A percentile compares a stretch with the other conserved stretches of the same genome.
These are phyloP conservation scores for Cinara cedri DNA, from an alignment of 2,888 invertebrate species.

Conservation along the genomic window DNA sequence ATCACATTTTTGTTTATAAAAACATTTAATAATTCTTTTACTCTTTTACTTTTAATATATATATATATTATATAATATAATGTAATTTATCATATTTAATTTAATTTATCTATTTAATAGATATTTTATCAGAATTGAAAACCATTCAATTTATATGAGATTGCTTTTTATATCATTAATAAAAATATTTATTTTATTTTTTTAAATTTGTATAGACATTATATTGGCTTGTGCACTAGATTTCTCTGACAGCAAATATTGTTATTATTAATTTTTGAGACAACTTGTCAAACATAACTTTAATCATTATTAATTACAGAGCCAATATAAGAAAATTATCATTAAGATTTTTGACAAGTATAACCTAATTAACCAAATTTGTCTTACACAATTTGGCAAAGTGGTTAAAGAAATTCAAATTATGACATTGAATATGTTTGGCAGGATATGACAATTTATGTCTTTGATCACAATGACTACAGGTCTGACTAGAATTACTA, in stretches of 20 bases:
- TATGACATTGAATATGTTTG: not conserved
- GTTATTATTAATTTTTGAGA: not conserved
- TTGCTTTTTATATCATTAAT: not conserved
- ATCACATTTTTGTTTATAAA: conserved; percentile 4
- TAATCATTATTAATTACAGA: not conserved
- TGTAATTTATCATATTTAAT: too few species aligned
- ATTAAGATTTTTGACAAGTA: not conserved
- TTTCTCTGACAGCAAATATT: not conserved
- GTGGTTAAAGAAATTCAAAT: not conserved
- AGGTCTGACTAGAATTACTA: not conserved
- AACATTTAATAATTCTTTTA: not conserved
- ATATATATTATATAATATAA: too few species aligned
- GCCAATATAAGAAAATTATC: conserved; percentile 3
- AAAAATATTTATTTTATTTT: not conserved
- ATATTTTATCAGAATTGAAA: not conserved
- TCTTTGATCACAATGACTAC: conserved; percentile 14
- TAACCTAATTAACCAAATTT: not conserved
- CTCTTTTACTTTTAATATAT: too few species aligned
- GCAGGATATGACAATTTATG: conserved; percentile 13
- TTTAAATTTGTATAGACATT: not conserved
- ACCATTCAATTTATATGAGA: not conserved
- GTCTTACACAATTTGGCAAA: not conserved
- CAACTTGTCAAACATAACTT: not conserved
- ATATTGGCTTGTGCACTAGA: not conserved
- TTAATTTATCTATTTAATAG: too few species aligned